These are phyloP conservation scores for Craterocephalus amniculus DNA, from an alignment of 2,797 vertebrate genomes.

Conservation along the genomic window DNA sequence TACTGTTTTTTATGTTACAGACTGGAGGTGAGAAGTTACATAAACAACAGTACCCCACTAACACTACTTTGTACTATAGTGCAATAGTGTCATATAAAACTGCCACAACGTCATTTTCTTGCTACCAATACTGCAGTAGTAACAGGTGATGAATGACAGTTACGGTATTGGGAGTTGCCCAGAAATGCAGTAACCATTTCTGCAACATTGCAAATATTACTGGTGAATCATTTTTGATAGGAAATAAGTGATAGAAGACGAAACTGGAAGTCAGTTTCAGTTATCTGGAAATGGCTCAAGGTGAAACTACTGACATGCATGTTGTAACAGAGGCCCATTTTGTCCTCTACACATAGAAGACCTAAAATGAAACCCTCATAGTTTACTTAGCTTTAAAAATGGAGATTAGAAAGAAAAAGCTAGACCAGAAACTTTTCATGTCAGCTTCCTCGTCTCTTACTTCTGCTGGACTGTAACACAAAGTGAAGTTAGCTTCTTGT, in stretches of 20 bases:
- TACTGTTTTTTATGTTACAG: no score
- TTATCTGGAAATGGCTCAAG: constrained; percentile 10
- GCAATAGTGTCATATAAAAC: background rate
- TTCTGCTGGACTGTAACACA: constrained; percentile 33
- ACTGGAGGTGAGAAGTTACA: no score
- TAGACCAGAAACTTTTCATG: background rate
- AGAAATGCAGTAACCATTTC: constrained; percentile 11
- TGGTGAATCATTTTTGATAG: no score
- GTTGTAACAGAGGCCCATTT: background rate
- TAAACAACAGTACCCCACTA: no score
- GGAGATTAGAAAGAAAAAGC: background rate
- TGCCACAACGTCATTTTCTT: background rate
- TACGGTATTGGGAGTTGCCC: constrained; percentile 1
- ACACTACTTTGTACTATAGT: background rate
- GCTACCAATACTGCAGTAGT: background rate
- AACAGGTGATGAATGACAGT: constrained; percentile 6
- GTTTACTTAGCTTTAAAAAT: constrained; percentile 8
- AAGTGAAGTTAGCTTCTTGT: constrained; percentile 31
- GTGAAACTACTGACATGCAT: background rate
- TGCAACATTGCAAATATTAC: constrained; percentile 4
- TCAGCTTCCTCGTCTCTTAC: constrained; percentile 31
- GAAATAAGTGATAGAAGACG: constrained; percentile 22
- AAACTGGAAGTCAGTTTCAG: constrained; percentile 11
- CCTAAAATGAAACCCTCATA: background rate
- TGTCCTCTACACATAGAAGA: background rate